Evolutionary conservation across 2,888 invertebrate genomes (phyloP).

Genomic region (Rhorus exstirpatorius): DNA sequence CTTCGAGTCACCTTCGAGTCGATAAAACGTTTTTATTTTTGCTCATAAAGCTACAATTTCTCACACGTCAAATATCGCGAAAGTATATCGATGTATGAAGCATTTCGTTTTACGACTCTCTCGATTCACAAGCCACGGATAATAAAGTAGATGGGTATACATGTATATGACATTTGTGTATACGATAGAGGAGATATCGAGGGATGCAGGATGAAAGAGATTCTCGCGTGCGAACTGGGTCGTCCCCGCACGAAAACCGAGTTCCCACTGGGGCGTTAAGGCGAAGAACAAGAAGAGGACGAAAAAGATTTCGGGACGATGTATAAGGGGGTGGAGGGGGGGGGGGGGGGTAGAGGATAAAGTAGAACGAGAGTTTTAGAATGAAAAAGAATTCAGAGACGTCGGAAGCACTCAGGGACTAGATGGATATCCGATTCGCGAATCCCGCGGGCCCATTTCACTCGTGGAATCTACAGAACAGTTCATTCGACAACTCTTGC

Average conservation of each 20-base stretch:
- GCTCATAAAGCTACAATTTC: no score
- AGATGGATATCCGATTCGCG: slow-evolving; percentile 65
- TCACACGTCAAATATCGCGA: no score
- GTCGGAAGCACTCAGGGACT: slow-evolving; percentile 69
- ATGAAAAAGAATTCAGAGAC: slow-evolving; percentile 60
- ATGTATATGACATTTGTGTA: no score
- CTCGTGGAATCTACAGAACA: slow-evolving; percentile 51
- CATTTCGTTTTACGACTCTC: no score
- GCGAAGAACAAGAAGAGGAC: slow-evolving; percentile 15
- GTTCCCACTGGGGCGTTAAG: slow-evolving; percentile 7
- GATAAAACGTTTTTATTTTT: no score
- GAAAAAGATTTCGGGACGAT: slow-evolving; percentile 45
- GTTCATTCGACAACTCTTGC: slow-evolving; percentile 43
- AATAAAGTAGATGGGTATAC: no score
- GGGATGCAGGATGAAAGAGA: slow-evolving; percentile 29
- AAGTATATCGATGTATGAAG: no score
- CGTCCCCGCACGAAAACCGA: slow-evolving; percentile 41
- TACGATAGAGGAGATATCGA: not conserved
- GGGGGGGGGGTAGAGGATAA: not conserved
- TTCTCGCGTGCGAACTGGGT: slow-evolving; percentile 50
- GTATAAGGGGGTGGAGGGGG: no score
- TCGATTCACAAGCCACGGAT: no score
- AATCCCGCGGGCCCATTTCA: slow-evolving; percentile 50
- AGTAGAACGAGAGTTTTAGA: slow-evolving; percentile 41
- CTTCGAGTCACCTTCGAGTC: no score